Evolutionary conservation across 2,797 vertebrate genomes (phyloP).

Genomic region (Pitangus sulphuratus): DNA sequence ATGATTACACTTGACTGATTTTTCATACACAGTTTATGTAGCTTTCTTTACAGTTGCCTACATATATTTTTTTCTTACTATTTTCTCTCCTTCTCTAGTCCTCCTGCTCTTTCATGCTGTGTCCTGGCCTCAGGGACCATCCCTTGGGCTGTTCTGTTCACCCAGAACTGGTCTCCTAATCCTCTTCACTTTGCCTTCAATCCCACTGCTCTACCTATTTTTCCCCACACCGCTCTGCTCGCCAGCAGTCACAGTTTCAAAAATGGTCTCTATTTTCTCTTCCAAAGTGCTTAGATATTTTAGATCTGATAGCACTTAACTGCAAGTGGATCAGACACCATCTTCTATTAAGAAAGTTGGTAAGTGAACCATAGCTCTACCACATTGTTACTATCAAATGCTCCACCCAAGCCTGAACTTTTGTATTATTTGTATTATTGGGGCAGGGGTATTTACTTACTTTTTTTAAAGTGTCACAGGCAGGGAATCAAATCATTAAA

Average conservation of each 20-base stretch:
- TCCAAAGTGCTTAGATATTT: neutral
- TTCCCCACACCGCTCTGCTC: neutral
- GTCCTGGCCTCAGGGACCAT: conserved; percentile 37
- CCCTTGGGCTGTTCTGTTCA: conserved; percentile 52
- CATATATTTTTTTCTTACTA: conserved; percentile 25
- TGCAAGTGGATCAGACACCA: neutral
- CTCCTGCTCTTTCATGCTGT: conserved; percentile 10
- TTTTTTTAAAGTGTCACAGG: neutral
- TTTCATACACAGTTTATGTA: neutral
- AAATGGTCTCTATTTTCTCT: conserved; percentile 61
- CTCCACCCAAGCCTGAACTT: neutral
- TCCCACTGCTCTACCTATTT: conserved; percentile 26
- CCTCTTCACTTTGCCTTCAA: neutral
- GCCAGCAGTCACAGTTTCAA: conserved; percentile 65
- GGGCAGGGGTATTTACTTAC: neutral
- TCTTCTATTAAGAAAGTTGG: neutral
- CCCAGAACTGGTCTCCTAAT: conserved; percentile 28
- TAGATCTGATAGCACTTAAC: neutral
- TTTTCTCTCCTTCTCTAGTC: conserved; percentile 29
- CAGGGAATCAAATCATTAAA: neutral
- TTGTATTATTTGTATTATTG: neutral
- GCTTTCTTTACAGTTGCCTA: conserved; percentile 34
- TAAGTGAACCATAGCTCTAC: neutral
- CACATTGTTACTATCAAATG: neutral
- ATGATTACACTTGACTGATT: neutral